Evolutionary conservation across 2,113 vertebrate species (phyloP).

Genomic region (Hippopotamus amphibius): DNA sequence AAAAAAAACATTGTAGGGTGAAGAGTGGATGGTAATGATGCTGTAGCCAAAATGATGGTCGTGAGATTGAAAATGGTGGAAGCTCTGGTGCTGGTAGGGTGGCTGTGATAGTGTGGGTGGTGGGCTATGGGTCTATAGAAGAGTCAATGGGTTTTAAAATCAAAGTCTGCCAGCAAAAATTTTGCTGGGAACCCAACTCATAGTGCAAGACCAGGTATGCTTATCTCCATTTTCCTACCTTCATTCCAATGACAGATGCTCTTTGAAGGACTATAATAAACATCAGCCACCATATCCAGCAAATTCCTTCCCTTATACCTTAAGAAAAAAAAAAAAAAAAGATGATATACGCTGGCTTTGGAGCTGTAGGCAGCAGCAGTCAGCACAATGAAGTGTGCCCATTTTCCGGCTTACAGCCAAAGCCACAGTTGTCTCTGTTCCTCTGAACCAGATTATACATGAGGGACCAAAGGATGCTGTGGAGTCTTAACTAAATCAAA

Average conservation of each 20-base stretch:
- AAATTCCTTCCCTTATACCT: neutral
- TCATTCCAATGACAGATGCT: neutral
- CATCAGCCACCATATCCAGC: neutral
- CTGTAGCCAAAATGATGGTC: neutral
- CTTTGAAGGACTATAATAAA: neutral
- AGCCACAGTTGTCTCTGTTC: neutral
- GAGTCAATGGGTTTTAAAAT: neutral
- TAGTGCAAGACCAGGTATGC: rapidly evolving
- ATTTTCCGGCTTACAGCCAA: neutral
- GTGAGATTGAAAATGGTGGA: neutral
- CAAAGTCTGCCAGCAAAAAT: neutral
- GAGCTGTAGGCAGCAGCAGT: neutral
- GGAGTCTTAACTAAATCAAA: neutral
- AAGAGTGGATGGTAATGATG: neutral
- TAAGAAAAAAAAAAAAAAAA: neutral
- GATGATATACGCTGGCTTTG: neutral
- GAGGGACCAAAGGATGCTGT: neutral
- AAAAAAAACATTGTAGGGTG: neutral
- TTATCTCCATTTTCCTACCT: neutral
- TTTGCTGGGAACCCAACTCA: neutral
- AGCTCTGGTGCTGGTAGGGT: neutral
- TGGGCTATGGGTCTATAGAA: too few species aligned
- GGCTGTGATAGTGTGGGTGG: neutral
- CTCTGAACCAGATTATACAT: neutral
- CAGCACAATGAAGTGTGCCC: neutral